Evolutionary conservation across 2,888 invertebrate species (phyloP), one percentile per base, ranked within the genome.

Genomic region (Drosophila glabriapex): DNA sequence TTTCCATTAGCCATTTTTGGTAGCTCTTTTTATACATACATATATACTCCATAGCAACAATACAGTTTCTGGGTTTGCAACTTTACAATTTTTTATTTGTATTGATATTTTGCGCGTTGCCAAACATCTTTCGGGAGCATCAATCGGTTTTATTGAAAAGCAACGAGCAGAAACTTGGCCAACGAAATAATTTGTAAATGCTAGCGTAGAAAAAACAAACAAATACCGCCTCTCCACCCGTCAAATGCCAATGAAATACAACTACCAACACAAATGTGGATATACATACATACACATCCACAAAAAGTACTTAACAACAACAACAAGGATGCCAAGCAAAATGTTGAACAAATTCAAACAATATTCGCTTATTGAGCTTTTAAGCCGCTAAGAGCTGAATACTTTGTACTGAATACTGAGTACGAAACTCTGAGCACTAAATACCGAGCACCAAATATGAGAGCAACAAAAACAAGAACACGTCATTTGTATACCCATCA

Each of bases 301-400:
- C 35, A 53, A 22, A 54, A 46, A 33, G 33, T 16, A 58, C 29
- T 52, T 6, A 35, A 53, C 39, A 64, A 66, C 43, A 64, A 29
- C 46, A 56, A 52, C 41, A 73, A 68, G 60, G 58, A 65, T 66
- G 60, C 50, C 67, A 56, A 65, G 55, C 53, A 68, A 74, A 76
- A 79, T 73, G 62, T 65, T 70, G 50, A 67, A 68, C 69, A 78
- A 83, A 87, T 79, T 87, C 83, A 81, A 87, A 87, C 76, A 81
- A 81, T 79, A 77, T 83, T 77, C 70, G 76, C 76, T 76, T 73
- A 80, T 78, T 85, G 88, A 88, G 85, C 85, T 73, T 75, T 85
- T 85, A 85, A 85, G 88, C 88, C 80, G 82, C 83, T 73, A 76
- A 76, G 50, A 69, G 67, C 61, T 69, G 56, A 70, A 65, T 28